Conservation (phyloP, 2,888 invertebrate genomes). For the Chironomus tentans region DNA sequence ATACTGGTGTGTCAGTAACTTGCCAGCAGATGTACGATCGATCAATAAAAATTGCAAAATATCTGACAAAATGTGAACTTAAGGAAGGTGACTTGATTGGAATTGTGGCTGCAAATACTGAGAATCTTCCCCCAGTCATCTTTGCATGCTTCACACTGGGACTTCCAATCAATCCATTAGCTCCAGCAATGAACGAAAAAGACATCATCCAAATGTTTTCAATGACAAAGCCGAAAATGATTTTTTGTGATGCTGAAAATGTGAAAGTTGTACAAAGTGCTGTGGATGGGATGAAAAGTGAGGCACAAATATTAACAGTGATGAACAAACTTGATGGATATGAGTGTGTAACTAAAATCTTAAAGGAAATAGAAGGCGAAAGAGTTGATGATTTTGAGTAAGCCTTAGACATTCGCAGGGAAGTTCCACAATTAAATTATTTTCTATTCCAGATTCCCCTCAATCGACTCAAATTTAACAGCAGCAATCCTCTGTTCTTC, state of each 20-base stretch:
- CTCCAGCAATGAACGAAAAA: conserved; percentile 32
- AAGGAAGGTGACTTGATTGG: conserved; percentile 33
- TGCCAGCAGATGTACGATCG: neutral
- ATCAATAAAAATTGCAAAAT: conserved; percentile 30
- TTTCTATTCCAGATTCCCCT: neutral
- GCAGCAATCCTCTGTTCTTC: conserved; percentile 13
- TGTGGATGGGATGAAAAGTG: neutral
- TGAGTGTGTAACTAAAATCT: neutral
- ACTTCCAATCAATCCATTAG: conserved; percentile 35
- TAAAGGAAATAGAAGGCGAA: neutral
- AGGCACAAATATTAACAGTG: neutral
- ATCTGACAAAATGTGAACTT: conserved; percentile 30
- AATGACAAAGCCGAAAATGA: conserved; percentile 13
- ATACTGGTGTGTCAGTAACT: neutral
- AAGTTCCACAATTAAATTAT: too few species aligned
- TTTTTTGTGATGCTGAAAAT: conserved; percentile 2
- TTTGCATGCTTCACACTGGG: conserved; percentile 35
- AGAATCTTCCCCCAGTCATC: conserved; percentile 32
- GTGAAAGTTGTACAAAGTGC: neutral
- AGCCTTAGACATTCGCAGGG: too few species aligned
- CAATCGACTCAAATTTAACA: neutral
- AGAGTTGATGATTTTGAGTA: neutral
- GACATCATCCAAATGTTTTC: neutral
- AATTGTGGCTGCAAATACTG: conserved; percentile 33
- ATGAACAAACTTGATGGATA: neutral